Evolutionary conservation across 2,797 vertebrate genomes (phyloP).

Genomic region (Pseudochirops cupreus): DNA sequence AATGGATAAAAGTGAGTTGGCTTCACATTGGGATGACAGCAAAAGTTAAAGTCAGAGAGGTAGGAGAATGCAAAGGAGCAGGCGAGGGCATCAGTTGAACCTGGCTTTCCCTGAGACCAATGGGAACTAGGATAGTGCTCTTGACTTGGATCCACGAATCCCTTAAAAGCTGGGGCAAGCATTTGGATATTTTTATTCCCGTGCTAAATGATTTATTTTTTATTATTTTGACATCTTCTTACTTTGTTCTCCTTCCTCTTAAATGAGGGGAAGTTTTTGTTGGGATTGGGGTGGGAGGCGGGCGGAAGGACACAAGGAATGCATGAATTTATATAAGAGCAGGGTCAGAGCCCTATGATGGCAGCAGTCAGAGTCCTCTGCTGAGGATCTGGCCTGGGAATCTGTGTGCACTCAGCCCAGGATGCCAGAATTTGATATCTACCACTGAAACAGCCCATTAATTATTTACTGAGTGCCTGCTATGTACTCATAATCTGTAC

Average conservation of each 20-base stretch:
- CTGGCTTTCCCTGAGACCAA: constrained; percentile 28
- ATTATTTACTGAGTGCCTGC: neutral
- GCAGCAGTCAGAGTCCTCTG: neutral
- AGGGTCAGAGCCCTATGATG: neutral
- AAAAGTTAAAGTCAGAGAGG: constrained; percentile 62
- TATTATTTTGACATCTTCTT: neutral
- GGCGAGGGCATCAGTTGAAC: constrained; percentile 27
- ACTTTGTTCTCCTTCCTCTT: neutral
- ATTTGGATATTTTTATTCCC: neutral
- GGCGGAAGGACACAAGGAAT: neutral
- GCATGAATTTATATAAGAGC: neutral
- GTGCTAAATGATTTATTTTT: neutral
- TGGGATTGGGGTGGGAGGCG: neutral
- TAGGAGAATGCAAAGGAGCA: constrained; percentile 41
- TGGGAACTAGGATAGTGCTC: neutral
- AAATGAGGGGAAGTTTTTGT: neutral
- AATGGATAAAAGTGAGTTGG: constrained; percentile 65
- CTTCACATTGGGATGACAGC: constrained; percentile 61
- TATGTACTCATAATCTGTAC: neutral
- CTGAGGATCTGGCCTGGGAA: neutral
- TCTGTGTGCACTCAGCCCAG: neutral
- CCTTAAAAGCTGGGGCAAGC: neutral
- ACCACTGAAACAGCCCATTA: neutral
- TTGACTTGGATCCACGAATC: neutral
- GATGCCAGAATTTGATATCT: neutral